Base-by-base conservation (phyloP, 2,797 vertebrate species). In the Enteromius trimaculatus region DNA sequence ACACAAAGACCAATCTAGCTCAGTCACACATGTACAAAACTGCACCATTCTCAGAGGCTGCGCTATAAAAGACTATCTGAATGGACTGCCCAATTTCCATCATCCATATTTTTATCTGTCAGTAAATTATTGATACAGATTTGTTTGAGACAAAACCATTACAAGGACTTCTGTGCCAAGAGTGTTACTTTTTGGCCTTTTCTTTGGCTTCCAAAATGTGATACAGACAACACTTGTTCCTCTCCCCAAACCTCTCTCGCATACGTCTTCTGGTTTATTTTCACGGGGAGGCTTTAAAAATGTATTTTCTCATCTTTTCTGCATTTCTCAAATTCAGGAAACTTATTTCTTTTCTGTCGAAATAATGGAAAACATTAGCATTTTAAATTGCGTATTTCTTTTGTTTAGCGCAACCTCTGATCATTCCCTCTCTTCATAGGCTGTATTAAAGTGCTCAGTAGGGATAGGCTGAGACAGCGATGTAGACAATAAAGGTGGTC, bases 401-500 rank as follows among this genome's bases (percentile, higher is more conserved):
- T 31, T 16, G 47, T 34, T 66, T 39, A 26, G 64, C 64, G 31
- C 64, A 53, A 80, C 49, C 62, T 37, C 65, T 55, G 31, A 68
- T 53, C 77, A 34, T 37, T 65, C 64, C 44, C 62, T 69, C 21
- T 70, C 71, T 72, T 49, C 74, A 34, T 75, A 79, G 58, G 69
- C 76, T 80, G 79, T 83, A 42, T 17, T 89, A 94, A 93, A 93
- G 94, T 91, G 89, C 91, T 94, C 92, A 99, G 92, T 98, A 99
- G 0, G 98, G 98, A 90, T 97, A 98, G 91, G 97, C 96, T 2
- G 98, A 98, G 84, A 99, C 97, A 0, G 98, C 96, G 81, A 99
- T 97, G 87, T 99, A 99, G 44, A 99, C 96, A 34, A 99, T 97
- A 92, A 99, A 99, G 42, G 98, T 97, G 23, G 97, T 99, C 94